phyloP scores from a whole-genome alignment of 2,113 vertebrate genomes.

The Sturnira hondurensis region DNA sequence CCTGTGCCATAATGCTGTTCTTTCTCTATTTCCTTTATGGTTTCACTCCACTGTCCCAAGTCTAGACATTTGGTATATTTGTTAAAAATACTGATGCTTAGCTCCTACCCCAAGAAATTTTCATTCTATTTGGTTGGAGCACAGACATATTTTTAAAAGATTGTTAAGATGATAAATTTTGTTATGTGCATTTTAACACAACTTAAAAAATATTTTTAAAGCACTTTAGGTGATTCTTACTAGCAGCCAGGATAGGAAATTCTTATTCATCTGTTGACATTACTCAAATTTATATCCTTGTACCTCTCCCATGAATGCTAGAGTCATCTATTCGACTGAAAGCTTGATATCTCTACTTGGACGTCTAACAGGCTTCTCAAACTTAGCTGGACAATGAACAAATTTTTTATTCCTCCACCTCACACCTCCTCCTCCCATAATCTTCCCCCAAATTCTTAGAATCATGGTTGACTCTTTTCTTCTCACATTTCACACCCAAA shows the following conservation, averaged over 20 bases:
- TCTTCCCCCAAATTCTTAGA: not conserved
- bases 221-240: not conserved
- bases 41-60: not conserved
- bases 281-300: not conserved
- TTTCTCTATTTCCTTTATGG: not conserved
- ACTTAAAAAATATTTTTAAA: not conserved
- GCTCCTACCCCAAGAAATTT: not conserved
- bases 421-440: not conserved
- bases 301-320: not conserved
- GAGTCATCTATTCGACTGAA: not conserved
- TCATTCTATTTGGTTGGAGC: not conserved
- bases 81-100: not conserved
- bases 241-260: not conserved
- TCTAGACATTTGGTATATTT: not conserved
- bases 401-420: not conserved
- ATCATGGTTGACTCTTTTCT: not conserved
- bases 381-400: not conserved
- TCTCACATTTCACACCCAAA: not conserved
- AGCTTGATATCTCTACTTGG: not conserved
- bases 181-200: not conserved
- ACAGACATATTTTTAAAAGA: not conserved
- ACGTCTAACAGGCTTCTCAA: slow-evolving; percentile 3
- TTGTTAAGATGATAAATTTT: not conserved
- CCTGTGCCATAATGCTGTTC: not conserved
- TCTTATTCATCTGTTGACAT: not conserved